Percentiles rank a stretch among this genome's conserved stretches.
Conservation (phyloP, 1,140 invertebrate species). For the Capitella teleta region DNA sequence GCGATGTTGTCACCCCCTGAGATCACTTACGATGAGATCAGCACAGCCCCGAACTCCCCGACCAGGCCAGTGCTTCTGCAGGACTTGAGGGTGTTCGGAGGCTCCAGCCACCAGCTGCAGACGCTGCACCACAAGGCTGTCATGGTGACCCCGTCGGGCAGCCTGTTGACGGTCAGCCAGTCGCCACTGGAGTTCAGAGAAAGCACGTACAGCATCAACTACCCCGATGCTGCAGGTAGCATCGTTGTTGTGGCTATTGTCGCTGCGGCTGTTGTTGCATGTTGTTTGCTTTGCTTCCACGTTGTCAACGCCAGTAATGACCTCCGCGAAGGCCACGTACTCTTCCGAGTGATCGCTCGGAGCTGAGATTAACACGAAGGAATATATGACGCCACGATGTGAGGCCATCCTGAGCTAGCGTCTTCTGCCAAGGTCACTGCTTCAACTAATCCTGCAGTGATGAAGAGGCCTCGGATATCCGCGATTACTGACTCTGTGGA, state of each 20-base stretch:
- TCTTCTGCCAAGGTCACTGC: no score
- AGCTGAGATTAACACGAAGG: no score
- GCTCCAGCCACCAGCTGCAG: conserved; percentile 5
- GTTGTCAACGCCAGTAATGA: not conserved
- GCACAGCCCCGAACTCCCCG: not conserved
- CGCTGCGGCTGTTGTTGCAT: not conserved
- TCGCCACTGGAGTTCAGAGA: conserved; percentile 4
- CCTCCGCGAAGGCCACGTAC: no score
- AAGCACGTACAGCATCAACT: conserved; percentile 11
- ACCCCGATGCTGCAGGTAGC: conserved; percentile 3
- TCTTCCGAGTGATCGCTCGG: no score
- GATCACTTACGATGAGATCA: conserved; percentile 2
- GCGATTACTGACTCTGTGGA: no score
- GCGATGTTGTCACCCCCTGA: conserved; percentile 3
- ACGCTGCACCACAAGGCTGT: conserved; percentile 7
- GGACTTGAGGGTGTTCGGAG: not conserved
- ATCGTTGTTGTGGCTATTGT: not conserved
- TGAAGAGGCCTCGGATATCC: no score
- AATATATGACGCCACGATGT: no score
- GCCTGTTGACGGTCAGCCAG: conserved; percentile 10
- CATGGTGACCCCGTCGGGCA: conserved; percentile 9
- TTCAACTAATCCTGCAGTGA: no score
- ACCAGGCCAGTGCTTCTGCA: not conserved
- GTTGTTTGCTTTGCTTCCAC: not conserved
- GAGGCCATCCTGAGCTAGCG: no score